phyloP scores from a whole-genome alignment of 2,797 vertebrate genomes.

The Falco novaeseelandiae region DNA sequence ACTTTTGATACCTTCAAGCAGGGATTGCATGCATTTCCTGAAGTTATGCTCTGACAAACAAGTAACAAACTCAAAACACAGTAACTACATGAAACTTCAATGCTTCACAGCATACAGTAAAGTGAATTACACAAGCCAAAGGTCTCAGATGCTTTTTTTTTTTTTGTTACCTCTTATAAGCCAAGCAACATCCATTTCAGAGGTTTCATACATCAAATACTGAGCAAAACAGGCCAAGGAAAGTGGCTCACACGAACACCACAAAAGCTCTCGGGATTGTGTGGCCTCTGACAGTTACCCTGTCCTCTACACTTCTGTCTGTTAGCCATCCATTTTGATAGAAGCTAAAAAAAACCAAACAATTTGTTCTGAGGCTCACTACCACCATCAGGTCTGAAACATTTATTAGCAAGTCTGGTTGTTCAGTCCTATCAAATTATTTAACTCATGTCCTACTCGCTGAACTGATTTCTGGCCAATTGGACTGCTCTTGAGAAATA shows the following conservation, averaged over 20 bases:
- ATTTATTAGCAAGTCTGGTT: neutral
- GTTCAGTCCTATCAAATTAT: neutral
- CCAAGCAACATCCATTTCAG: neutral
- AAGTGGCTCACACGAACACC: neutral
- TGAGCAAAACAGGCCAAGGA: slow-evolving; percentile 7
- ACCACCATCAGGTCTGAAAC: neutral
- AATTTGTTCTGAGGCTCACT: neutral
- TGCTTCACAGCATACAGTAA: neutral
- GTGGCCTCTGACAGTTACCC: neutral
- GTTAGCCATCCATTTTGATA: neutral
- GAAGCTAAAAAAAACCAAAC: neutral
- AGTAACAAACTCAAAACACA: neutral
- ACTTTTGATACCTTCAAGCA: neutral
- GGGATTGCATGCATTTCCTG: neutral
- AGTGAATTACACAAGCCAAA: neutral
- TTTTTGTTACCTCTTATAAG: neutral
- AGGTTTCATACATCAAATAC: neutral
- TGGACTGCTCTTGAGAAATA: slow-evolving; percentile 31
- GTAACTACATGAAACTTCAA: neutral
- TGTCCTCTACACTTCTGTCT: neutral
- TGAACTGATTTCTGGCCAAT: neutral
- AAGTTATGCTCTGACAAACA: neutral
- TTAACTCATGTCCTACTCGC: neutral
- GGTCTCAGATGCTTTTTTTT: neutral
- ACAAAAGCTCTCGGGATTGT: neutral